Evolutionary conservation across 2,888 invertebrate genomes (phyloP), one percentile per base, ranked within the genome.

Genomic region (Sthenelais limicola): DNA sequence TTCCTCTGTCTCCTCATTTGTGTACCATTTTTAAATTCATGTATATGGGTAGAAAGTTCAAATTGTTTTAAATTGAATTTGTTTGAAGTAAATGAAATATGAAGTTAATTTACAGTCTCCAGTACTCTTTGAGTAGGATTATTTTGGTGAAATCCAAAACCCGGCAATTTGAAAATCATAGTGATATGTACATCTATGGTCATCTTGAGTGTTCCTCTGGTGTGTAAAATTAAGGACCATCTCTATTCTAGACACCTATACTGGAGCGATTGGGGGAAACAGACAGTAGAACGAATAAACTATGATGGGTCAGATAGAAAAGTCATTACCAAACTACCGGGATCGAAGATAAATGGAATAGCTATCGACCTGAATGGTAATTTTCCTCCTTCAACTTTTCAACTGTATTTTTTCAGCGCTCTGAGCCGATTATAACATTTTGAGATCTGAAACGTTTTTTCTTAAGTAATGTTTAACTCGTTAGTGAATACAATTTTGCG

Each of bases 261-360:
- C 51, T 76, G 74, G 74, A 69, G 71, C 12, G 76, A 76, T 54
- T 74, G 74, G 73, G 74, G 74, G 12, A 48, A 67, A 48, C 71
- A 52, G 43, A 71, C 69, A n/a, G 73, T 76, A 32, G 76, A 76
- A 33, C 62, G 62, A 28, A 68, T 67, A 7, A 66, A 30, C 21
- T 76, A 76, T 56, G 71, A 73, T 21, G 76, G 76, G 5, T 30
- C 30, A 3, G 68, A 51, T 28, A 21, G 76, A 15, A 49, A 35
- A 26, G 56, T 73, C 4, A 5, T 76, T 18, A 30, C 47, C 5
- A 38, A 9, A 5, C 70, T 38, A 21, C 62, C 26, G 12, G 24
- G 51, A 5, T 49, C 67, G 5, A 58, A 73, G 69, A 71, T 74
- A n/a, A 73, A 76, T 33, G 74, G 76, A 30, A 51, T 74, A 12